A percentile compares a stretch with the other conserved stretches of the same genome.
These are phyloP conservation scores for Yasuhikotakia modesta DNA, from an alignment of 2,797 vertebrate genomes.

Conservation along the genomic window DNA sequence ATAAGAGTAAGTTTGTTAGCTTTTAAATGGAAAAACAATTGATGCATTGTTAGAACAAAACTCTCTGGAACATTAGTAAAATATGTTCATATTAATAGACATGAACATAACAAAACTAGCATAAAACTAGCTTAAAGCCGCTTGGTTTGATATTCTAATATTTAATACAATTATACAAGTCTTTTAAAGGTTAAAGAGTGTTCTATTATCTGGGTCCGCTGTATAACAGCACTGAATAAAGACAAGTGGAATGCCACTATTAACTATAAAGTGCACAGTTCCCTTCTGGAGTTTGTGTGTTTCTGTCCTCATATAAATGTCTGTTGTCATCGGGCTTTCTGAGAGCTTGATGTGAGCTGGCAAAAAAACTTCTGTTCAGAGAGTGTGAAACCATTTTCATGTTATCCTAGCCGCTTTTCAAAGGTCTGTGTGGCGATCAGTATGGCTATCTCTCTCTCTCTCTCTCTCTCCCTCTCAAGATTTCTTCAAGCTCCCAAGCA, in stretches of 20 bases:
- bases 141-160: too few relatives aligned
- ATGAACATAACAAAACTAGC: too few relatives aligned
- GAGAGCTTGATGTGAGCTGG: conserved; percentile 30
- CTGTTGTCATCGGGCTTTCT: conserved; percentile 20
- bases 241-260: not conserved
- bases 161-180: too few relatives aligned
- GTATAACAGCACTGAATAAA: not conserved
- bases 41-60: too few relatives aligned
- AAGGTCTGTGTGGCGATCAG: conserved; percentile 32
- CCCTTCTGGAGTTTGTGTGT: not conserved
- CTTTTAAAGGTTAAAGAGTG: too few relatives aligned
- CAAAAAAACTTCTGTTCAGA: conserved; percentile 15
- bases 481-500: conserved; percentile 26
- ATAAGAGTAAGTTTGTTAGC: too few relatives aligned
- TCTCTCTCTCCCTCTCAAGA: not conserved
- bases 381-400: conserved; percentile 24
- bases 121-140: too few relatives aligned
- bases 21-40: too few relatives aligned
- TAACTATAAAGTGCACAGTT: not conserved
- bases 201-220: too few relatives aligned
- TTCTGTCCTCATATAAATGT: conserved; percentile 12
- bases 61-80: too few relatives aligned
- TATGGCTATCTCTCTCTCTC: not conserved
- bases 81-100: too few relatives aligned
- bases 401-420: conserved; percentile 27